Conservation (phyloP, 2,797 vertebrate genomes). For the Hoplostethus atlanticus region DNA sequence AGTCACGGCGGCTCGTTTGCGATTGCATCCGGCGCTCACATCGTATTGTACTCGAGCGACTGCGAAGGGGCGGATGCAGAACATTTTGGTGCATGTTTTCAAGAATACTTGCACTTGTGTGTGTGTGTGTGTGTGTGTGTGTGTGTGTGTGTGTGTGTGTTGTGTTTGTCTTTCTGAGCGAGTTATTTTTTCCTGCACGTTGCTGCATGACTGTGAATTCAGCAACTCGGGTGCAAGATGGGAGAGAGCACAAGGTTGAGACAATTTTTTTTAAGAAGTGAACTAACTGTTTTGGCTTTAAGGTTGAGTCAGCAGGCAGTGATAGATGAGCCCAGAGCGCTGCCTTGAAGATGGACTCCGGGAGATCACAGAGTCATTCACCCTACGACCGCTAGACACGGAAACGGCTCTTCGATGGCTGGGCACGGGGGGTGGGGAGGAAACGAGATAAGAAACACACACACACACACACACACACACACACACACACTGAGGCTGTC, state of each 20-base stretch:
- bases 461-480: slow-evolving; percentile 9
- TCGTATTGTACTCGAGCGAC: slow-evolving; percentile 40
- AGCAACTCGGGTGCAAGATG: neutral
- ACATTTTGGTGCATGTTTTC: slow-evolving; percentile 13
- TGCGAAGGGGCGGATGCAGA: slow-evolving; percentile 27
- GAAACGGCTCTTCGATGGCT: slow-evolving; percentile 36
- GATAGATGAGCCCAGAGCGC: slow-evolving; percentile 70
- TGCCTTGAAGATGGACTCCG: slow-evolving; percentile 48
- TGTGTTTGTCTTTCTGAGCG: neutral
- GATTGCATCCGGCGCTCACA: slow-evolving; percentile 50
- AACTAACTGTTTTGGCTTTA: slow-evolving; percentile 26
- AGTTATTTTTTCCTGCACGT: neutral
- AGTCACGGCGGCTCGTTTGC: slow-evolving; percentile 42
- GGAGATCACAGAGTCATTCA: slow-evolving; percentile 64
- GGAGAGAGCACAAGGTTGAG: slow-evolving; percentile 9
- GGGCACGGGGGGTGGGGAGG: slow-evolving; percentile 35
- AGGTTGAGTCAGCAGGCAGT: slow-evolving; percentile 60
- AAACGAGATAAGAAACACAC: slow-evolving; percentile 52
- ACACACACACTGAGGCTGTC: slow-evolving; percentile 20
- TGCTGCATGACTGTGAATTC: slow-evolving; percentile 24
- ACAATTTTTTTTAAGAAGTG: neutral
- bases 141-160: too few relatives aligned
- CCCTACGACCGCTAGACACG: slow-evolving; percentile 27
- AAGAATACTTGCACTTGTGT: slow-evolving; percentile 4
- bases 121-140: slow-evolving; percentile 13